Base-by-base conservation (phyloP, 2,888 invertebrate species). In the Eupithecia inturbata region DNA sequence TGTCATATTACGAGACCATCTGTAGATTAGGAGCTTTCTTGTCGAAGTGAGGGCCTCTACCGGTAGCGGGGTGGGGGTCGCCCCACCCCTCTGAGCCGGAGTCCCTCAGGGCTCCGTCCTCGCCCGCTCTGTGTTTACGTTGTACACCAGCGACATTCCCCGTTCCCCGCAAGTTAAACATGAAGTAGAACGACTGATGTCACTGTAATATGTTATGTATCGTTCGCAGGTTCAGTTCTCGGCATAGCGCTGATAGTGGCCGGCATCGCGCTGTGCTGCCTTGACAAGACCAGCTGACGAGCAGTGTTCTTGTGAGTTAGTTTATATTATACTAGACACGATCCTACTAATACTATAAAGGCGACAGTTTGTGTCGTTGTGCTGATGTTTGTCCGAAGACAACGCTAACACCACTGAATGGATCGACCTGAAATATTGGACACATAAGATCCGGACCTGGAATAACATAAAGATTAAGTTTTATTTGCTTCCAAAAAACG, bases 201-300 rank as follows among this genome's bases (percentile, higher is more conserved):
- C 36, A 36, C 10, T 6, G 2, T 12, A 14, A 28, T 62, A 16
- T 33, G 16, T 31, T 31, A 10, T 33, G 63, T n/a, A 64, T 75
- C 67, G 70, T 70, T 88, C 86, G 1, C 89, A 96, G 96, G 92
- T 80, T 95, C 96, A 0, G 92, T 95, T 69, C 73, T 95, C 4
- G 96, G 96, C 68, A 95, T 96, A 78, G 72, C 90, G 22, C 84
- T 96, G 12, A 95, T 96, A 68, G 87, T 96, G 70, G 81, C 87
- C 5, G 96, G 96, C 28, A 96, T 96, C 4, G 92, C 92, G 31
- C 88, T 96, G 10, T 96, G 96, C 83, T 96, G 96, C 77, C 88
- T 95, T 81, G 96, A 96, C 80, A 95, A 95, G 81, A 70, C 84
- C 1, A 78, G 78, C 60, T 86, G 77, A 81, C 67, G 3, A 53